Evolutionary conservation across 2,113 vertebrate genomes (phyloP), one percentile per base, ranked within the genome.

Genomic region (Cheirogaleus medius): DNA sequence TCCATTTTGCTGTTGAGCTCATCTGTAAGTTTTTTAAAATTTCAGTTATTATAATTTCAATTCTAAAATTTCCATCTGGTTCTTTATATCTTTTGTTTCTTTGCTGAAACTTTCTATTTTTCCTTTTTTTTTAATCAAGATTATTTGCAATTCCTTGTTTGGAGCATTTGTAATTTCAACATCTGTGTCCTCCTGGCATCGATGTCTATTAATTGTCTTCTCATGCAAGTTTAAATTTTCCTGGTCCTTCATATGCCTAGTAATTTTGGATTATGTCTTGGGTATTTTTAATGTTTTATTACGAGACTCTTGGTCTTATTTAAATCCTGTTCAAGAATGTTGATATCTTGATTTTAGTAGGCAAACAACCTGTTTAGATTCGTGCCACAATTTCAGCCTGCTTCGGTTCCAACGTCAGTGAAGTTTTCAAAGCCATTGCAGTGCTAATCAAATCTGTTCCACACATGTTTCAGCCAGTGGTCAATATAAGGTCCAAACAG

Each of bases 201-300:
- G 3, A 32, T 29, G 1, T 95, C 71, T 96, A 23, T 92, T 76
- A 13, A 52, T 44, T 92, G 52, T 71, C 74, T 90, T 87, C 54
- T 76, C 42, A 25, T 66, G 2, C 17, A 76, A 69, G 39, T 85
- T 71, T 27, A 69, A 74, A 66, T 76, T 94, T 84, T 94, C 58
- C n/a, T 54, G 17, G 20, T 64, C 93, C 52, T 91, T 88, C 56
- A 54, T 63, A 29, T 68, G 39, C 20, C 27, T 89, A 27, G 27
- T 64, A 68, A 83, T 92, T 94, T 97, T 37, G 52, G 49, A 73
- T 90, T 94, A 18, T 83, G 64, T 81, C 49, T 25, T 96, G 23
- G 20, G 29, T 39, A 20, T 74, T 54, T 78, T 54, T 23, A 81
- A 49, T 78, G 39, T 84, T 87, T 83, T 90, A 90, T 71, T 91